phyloP scores from a whole-genome alignment of 37 sponge, comb jelly and placozoan species.

The Mnemiopsis leidyi region DNA sequence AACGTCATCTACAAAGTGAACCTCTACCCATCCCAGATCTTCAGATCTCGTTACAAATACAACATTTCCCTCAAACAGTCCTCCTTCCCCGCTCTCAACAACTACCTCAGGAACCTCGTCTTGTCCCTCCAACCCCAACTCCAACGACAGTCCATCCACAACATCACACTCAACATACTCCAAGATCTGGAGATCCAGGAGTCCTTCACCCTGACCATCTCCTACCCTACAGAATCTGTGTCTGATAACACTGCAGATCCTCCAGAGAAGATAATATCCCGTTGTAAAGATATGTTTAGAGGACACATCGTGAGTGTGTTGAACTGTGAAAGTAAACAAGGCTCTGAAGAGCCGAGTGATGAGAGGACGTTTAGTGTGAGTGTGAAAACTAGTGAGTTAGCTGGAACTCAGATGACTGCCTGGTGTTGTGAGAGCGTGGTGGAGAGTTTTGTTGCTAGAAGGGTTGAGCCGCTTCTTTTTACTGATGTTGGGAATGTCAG shows the following conservation, averaged over 20 bases:
- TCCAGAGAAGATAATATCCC: background rate
- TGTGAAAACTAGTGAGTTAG: conserved; percentile 14
- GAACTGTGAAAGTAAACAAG: background rate
- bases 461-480: background rate
- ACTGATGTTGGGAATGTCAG: conserved; percentile 18
- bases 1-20: conserved; percentile 10
- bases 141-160: background rate
- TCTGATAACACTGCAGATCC: background rate
- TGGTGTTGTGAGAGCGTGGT: conserved; percentile 17
- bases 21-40: conserved; percentile 52
- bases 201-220: conserved; percentile 18
- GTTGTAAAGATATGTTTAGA: conserved; percentile 29
- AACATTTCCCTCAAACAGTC: conserved; percentile 34
- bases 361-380: conserved; percentile 26
- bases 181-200: background rate
- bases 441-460: background rate
- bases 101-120: conserved; percentile 37
- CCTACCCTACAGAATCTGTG: background rate
- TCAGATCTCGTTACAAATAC: conserved; percentile 64
- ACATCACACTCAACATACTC: background rate
- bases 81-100: conserved; percentile 44
- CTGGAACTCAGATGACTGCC: background rate
- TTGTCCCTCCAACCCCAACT: background rate
- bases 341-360: background rate
- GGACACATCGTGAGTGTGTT: conserved; percentile 38